Base-by-base conservation (phyloP, 1,140 invertebrate species). In the Calliopsis andreniformis region DNA sequence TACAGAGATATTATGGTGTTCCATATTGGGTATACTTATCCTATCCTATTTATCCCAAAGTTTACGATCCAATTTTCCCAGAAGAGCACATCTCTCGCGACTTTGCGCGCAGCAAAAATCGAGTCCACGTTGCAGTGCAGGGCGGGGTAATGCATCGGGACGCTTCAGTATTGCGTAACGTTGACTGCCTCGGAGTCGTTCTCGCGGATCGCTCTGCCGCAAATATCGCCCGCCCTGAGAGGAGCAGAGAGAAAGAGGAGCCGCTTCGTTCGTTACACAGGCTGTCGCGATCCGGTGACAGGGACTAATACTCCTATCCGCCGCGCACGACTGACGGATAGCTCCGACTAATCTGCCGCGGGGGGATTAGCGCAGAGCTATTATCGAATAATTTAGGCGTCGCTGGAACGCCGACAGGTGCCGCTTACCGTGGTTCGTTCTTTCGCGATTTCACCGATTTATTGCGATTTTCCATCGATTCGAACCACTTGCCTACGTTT, bases 251-350 rank as follows among this genome's bases (percentile, higher is more conserved):
- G 32, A 23, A 39, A 61, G 25, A 23, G 43, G 61, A 30, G 23
- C 18, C 12, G 55, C 16, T 58, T 56, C 71, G 68, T 73, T 55
- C 78, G 76, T 81, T 80, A 83, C 78, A 85, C 75, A 73, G 7
- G 78, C 73, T 68, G 71, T 67, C 76, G 68, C 62, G 59, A 35
- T 47, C 42, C 59, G 39, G 58, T 85, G 84, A 86, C 78, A 84
- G 70, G 78, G 71, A 84, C 68, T 87, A 84, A 87, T 84, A 84
- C 62, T 70, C 72, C 70, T 68, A 80, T 86, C 39, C 67, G 47
- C 42, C 61, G 10, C 20, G 20, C 56, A 70, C 64, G 51, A 69
- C 78, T 82, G 77, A 83, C 71, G 62, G 76, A 79, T 80, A 73
- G 66, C 68, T 59, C 2, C 56, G 32, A 53, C 67, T 68, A 82